Evolutionary conservation across 2,797 vertebrate species (phyloP).

Genomic region (Babyrousa celebensis): DNA sequence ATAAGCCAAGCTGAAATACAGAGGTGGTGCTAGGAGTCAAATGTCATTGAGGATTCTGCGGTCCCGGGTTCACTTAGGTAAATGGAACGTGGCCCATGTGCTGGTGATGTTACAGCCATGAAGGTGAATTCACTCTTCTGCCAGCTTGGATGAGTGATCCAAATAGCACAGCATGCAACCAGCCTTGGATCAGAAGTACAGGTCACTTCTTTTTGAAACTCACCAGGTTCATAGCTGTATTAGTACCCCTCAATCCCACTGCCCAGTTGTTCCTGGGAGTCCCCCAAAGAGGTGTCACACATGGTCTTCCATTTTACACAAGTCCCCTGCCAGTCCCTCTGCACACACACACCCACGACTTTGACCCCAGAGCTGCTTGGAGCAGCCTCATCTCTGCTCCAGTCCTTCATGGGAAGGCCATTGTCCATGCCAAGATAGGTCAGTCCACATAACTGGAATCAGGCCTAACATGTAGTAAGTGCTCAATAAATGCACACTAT

Average conservation of each 20-base stretch:
- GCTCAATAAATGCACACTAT: neutral
- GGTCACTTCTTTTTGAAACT: neutral
- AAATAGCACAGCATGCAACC: neutral
- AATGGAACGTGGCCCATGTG: neutral
- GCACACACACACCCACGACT: neutral
- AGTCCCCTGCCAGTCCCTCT: neutral
- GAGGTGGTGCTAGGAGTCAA: neutral
- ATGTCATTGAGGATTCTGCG: neutral
- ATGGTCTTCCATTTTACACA: neutral
- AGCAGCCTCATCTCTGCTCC: too few species aligned
- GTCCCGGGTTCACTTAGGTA: neutral
- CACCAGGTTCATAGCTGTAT: neutral
- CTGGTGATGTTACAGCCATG: neutral
- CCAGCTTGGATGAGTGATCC: neutral
- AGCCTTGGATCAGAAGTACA: neutral
- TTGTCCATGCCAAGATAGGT: neutral
- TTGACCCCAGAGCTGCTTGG: neutral
- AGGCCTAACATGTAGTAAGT: neutral
- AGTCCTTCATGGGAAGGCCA: neutral
- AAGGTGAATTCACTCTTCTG: neutral
- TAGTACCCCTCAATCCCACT: neutral
- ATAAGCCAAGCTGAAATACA: neutral
- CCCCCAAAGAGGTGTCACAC: neutral
- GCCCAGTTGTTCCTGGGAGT: neutral
- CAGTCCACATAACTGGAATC: neutral